These are phyloP conservation scores for Eriocheir sinensis DNA, from an alignment of 1,140 invertebrate species.

Conservation along the genomic window DNA sequence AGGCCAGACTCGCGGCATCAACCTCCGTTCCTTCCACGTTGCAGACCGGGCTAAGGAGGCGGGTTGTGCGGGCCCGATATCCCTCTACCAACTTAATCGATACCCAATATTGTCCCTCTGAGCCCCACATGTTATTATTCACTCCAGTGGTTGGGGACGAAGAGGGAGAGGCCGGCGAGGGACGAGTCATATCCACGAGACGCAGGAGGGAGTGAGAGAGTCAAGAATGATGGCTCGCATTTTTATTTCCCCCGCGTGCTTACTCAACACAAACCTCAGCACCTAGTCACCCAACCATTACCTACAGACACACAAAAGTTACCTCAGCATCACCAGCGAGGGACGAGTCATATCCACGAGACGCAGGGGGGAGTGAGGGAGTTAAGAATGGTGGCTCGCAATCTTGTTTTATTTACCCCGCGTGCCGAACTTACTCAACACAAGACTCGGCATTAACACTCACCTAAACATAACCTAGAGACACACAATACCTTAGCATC, in stretches of 20 bases:
- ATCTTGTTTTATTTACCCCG: not conserved
- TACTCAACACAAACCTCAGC: too few relatives aligned
- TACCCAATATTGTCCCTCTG: not conserved
- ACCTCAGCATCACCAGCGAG: too few relatives aligned
- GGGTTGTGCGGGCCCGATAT: not conserved
- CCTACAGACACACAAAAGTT: too few relatives aligned
- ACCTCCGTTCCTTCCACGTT: too few relatives aligned
- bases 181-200: not conserved
- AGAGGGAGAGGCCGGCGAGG: not conserved
- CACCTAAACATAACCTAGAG: too few relatives aligned
- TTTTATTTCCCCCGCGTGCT: too few relatives aligned
- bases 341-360: not conserved
- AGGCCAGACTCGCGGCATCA: not conserved
- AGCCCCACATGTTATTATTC: slow-evolving; percentile 12
- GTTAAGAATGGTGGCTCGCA: not conserved
- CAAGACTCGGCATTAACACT: too few relatives aligned
- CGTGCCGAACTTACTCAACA: not conserved
- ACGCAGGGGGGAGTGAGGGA: not conserved
- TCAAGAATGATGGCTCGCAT: too few relatives aligned
- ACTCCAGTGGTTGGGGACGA: not conserved
- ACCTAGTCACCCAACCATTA: too few relatives aligned
- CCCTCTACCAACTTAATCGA: not conserved
- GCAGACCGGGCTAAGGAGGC: not conserved
- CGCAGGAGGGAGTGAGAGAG: not conserved
- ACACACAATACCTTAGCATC: too few relatives aligned